Evolutionary conservation across 2,113 vertebrate species (phyloP).

Genomic region (Tonatia bakeri): DNA sequence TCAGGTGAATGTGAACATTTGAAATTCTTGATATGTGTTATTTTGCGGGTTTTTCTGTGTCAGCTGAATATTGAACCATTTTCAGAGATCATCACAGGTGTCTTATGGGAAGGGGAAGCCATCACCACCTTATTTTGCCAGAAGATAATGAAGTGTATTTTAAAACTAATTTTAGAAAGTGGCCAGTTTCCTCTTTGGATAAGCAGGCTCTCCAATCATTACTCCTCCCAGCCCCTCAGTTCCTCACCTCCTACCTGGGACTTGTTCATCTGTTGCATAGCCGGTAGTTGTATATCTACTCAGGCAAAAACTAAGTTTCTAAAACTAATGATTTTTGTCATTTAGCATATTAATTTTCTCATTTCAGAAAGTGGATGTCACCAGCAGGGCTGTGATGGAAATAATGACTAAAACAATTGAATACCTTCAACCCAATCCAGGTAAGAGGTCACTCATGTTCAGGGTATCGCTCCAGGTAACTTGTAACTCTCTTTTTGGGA

Average conservation of each 20-base stretch:
- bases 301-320: background rate
- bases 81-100: background rate
- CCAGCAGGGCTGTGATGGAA: constrained; percentile 94
- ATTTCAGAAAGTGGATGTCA: constrained; percentile 93
- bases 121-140: background rate
- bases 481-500: background rate
- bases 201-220: background rate
- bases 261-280: background rate
- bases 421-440: constrained; percentile 99
- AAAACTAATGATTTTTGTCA: background rate
- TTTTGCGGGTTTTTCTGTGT: background rate
- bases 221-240: fast-evolving
- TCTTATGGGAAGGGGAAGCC: background rate
- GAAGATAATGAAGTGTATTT: background rate
- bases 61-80: background rate
- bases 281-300: background rate
- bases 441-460: constrained; percentile 75
- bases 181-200: background rate
- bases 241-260: fast-evolving
- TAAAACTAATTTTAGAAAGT: background rate
- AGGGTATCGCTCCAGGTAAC: background rate
- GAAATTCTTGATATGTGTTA: background rate
- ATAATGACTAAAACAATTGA: constrained; percentile 98
- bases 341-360: constrained; percentile 46
- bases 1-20: background rate